Evolutionary conservation across 1,140 invertebrate genomes (phyloP).

Genomic region (Tribolium castaneum): DNA sequence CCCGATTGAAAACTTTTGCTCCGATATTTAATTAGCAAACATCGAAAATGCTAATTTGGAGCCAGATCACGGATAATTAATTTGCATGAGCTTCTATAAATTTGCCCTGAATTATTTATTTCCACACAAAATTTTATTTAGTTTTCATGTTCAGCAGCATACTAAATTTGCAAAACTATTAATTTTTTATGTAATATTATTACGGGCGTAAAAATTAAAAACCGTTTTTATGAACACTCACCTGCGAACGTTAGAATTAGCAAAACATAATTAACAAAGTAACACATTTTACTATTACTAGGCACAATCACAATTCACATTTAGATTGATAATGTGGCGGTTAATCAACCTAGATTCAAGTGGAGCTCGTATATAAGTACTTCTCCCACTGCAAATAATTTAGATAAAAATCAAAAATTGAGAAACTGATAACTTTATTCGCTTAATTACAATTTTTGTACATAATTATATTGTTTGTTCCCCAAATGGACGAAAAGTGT

Average conservation of each 20-base stretch:
- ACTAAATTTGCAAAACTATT: background rate
- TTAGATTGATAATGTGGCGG: background rate
- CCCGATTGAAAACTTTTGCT: background rate
- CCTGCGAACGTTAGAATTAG: background rate
- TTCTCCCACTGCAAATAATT: background rate
- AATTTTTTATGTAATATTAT: background rate
- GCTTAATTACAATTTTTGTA: slow-evolving; percentile 27
- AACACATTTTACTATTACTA: background rate
- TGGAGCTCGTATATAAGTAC: background rate
- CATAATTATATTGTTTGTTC: slow-evolving; percentile 57
- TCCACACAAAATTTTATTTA: background rate
- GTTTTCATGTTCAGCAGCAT: background rate
- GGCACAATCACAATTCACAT: background rate
- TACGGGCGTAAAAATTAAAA: background rate
- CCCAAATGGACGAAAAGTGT: slow-evolving; percentile 59
- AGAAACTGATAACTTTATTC: background rate
- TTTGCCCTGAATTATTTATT: background rate
- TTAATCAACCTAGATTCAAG: background rate
- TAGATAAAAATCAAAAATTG: background rate
- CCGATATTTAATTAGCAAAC: background rate
- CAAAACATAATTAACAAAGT: background rate
- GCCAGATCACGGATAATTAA: background rate
- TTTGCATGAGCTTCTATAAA: background rate
- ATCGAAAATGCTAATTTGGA: background rate
- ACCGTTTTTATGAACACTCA: background rate